Evolutionary conservation across 2,888 invertebrate species (phyloP), one percentile per base, ranked within the genome.

Genomic region (Chloromyia formosa): DNA sequence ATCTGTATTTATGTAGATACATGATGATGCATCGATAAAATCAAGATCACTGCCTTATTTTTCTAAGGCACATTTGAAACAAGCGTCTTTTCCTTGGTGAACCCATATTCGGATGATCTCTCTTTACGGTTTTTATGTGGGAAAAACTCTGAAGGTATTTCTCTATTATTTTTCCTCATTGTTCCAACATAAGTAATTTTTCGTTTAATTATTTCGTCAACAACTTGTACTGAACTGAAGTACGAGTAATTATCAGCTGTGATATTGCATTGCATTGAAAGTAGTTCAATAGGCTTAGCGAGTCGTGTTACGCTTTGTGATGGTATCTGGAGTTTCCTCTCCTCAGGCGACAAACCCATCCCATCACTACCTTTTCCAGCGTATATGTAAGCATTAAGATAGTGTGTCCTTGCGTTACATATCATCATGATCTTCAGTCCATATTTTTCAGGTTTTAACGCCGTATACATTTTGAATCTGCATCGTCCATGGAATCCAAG

Each of bases 121-220:
- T 22, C 23, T 14, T 62, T 1, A n/a, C 64, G 42, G 20, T 2
- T 20, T 2, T 40, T 35, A 40, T 35, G 1, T 4, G 64, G 62
- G 5, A 22, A 23, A 42, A 64, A 64, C 20, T 64, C 64, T 1
- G 12, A n/a, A 7, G 64, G 49, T 18, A 64, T 64, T 42, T 64
- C 42, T 12, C 42, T 35, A 40, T 40, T 64, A 40, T 42, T 64
- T 20, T 64, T 64, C 40, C 23, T 3, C n/a, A 64, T 16, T 7
- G 64, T 64, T 9, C 64, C 64, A 9, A 64, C 64, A 12, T 60
- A 60, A 14, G 60, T 60, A 9, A 60, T 1, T n/a, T 45, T 45
- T 16, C 20, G 42, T 42, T 64, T 64, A 22, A 10, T 1, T 23
- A 23, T 3, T 22, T 60, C 60, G n/a, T 64, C 20, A 12, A 40